Percentiles rank a stretch among this genome's conserved stretches.
Conservation (phyloP, 1,140 invertebrate species). For the Caerostris extrusa region DNA sequence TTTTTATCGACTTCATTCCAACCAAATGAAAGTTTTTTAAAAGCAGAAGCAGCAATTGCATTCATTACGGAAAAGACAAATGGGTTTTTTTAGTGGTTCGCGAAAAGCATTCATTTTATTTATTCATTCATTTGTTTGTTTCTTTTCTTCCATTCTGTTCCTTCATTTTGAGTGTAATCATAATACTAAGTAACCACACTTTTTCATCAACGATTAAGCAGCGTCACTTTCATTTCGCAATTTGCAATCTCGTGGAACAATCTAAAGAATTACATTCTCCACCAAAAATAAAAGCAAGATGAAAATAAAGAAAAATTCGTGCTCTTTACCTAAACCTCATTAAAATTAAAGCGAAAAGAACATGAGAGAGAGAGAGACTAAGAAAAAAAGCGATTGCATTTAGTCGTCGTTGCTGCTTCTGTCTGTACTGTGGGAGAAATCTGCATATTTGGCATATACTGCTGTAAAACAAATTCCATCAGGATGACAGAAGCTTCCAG, state of each 20-base stretch:
- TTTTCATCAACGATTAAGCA: conserved; percentile 54
- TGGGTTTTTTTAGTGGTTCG: background rate
- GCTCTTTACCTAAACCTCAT: conserved; percentile 65
- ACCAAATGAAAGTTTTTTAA: background rate
- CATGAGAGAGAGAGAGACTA: background rate
- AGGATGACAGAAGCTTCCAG: conserved; percentile 60
- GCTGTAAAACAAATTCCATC: conserved; percentile 72
- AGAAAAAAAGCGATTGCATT: conserved; percentile 28
- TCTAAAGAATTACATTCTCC: background rate
- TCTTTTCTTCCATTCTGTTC: too few relatives aligned
- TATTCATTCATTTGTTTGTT: background rate
- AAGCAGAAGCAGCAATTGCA: background rate
- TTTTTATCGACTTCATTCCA: background rate
- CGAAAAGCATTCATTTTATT: background rate
- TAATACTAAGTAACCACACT: conserved; percentile 58
- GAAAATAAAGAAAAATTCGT: background rate
- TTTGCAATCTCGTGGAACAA: conserved; percentile 48
- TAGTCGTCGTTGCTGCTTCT: background rate
- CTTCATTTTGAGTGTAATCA: background rate
- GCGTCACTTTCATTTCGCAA: conserved; percentile 37
- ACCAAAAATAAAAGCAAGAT: background rate
- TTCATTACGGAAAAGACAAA: conserved; percentile 31
- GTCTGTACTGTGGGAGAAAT: conserved; percentile 20
- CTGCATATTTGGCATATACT: conserved; percentile 71
- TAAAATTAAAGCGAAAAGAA: conserved; percentile 68